phyloP scores from a whole-genome alignment of 2,113 vertebrate species.

The Caracal caracal region DNA sequence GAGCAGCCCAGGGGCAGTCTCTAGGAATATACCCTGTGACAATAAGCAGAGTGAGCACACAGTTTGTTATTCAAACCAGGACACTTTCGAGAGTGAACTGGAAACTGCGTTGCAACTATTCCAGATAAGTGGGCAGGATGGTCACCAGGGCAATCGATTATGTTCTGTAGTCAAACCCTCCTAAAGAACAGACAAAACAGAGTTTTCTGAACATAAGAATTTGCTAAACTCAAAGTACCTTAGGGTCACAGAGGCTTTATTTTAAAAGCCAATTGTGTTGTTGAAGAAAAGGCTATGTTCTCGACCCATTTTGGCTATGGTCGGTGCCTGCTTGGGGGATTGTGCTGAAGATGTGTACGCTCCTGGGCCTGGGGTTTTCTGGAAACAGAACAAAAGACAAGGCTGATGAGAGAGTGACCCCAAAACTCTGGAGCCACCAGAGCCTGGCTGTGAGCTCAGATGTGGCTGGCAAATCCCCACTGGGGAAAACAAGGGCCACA shows the following conservation, averaged over 20 bases:
- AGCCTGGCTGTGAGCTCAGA: background rate
- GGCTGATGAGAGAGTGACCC: background rate
- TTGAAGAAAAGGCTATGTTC: constrained; percentile 84
- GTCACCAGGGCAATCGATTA: background rate
- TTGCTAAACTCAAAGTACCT: background rate
- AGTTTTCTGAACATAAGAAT: background rate
- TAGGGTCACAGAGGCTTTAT: constrained; percentile 2
- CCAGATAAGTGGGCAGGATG: background rate
- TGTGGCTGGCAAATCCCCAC: accelerated
- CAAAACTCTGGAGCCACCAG: background rate
- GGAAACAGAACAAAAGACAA: constrained; percentile 53
- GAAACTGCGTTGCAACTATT: background rate
- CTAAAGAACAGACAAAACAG: background rate
- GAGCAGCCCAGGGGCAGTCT: background rate
- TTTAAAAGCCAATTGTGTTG: constrained; percentile 82
- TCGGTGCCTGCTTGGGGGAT: constrained; percentile 73
- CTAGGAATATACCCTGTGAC: background rate
- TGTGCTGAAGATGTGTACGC: constrained; percentile 79
- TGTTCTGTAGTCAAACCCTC: background rate
- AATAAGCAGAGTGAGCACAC: background rate
- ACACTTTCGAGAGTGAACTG: background rate
- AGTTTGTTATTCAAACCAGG: background rate
- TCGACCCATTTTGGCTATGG: constrained; percentile 71
- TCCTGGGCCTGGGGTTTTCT: constrained; percentile 88
- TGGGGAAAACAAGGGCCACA: background rate